Evolutionary conservation across 2,797 vertebrate species (phyloP), one percentile per base, ranked within the genome.

Genomic region (Lepidocolaptes lacrymiger): DNA sequence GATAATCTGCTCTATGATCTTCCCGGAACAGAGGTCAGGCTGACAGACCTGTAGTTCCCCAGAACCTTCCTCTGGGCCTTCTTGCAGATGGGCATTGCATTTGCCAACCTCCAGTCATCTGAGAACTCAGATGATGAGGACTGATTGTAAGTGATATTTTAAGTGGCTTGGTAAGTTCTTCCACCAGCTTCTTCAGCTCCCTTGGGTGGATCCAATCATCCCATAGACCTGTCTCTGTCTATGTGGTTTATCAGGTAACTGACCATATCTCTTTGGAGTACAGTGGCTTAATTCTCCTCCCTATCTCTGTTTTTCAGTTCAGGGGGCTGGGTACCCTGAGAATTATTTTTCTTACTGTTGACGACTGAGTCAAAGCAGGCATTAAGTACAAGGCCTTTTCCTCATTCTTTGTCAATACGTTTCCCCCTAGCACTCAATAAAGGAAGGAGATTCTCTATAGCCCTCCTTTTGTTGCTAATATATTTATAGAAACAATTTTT

Each of bases 381-480:
- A n/a, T 39, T 37, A 28, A 20, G 23, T 37, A 68, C 26, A 49
- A 48, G 13, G 26, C 9, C 17, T 36, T 61, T 36, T 52, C 32
- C 27, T 37, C 27, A 51, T 51, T 9, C 11, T 37, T 76, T n/a
- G 14, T n/a, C 54, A 67, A 6, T 30, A 58, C 58, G 15, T 51
- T 51, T 27, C 15, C 23, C 9, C 8, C 32, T 49, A 32, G 4
- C 18, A 67, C 12, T 21, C 32, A 51, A 3, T 36, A 46, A 75
- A 36, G 32, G 22, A 51, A 12, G 8, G 13, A 85, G 44, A 32
- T 18, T 34, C 62, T 74, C 24, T 17, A 66, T 48, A 56, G 20
- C 8, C 10, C 8, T 41, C 62, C 23, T 55, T 64, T 56, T 7
- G 7, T 30, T 39, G 13, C 27, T 32, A 43, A 32, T 0, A 1